A percentile compares a stretch with the other conserved stretches of the same genome.
phyloP scores from a whole-genome alignment of 2,113 vertebrate genomes.

The Cyanocitta stelleri region DNA sequence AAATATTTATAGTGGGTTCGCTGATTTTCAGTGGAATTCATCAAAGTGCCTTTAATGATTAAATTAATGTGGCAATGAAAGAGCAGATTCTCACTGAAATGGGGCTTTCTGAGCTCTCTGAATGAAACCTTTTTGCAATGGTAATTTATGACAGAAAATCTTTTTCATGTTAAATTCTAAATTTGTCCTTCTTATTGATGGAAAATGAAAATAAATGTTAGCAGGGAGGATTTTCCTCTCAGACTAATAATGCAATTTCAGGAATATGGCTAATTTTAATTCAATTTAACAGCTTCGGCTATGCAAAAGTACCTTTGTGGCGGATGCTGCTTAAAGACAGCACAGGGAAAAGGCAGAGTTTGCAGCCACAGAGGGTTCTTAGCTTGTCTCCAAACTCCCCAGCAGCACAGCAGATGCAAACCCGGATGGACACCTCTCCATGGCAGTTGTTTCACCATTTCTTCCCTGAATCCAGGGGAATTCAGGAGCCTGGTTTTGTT shows the following conservation, averaged over 20 bases:
- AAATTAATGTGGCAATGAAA: neutral
- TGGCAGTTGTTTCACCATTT: neutral
- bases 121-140: neutral
- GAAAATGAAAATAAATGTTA: neutral
- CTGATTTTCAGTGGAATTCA: neutral
- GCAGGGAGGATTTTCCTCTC: neutral
- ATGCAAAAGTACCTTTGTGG: neutral
- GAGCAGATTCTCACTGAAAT: neutral
- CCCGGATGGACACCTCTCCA: neutral
- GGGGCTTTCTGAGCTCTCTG: neutral
- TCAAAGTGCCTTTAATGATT: neutral
- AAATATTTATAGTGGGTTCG: neutral
- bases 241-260: neutral
- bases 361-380: neutral
- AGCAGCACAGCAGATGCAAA: neutral
- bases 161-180: neutral
- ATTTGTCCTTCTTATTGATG: fast-evolving
- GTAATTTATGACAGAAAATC: neutral
- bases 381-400: neutral
- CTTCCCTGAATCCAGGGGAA: neutral
- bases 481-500: neutral
- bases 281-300: neutral
- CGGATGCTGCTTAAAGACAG: neutral
- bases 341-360: neutral
- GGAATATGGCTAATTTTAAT: neutral